phyloP scores from a whole-genome alignment of 2,113 vertebrate species.

The Lophura nycthemera region DNA sequence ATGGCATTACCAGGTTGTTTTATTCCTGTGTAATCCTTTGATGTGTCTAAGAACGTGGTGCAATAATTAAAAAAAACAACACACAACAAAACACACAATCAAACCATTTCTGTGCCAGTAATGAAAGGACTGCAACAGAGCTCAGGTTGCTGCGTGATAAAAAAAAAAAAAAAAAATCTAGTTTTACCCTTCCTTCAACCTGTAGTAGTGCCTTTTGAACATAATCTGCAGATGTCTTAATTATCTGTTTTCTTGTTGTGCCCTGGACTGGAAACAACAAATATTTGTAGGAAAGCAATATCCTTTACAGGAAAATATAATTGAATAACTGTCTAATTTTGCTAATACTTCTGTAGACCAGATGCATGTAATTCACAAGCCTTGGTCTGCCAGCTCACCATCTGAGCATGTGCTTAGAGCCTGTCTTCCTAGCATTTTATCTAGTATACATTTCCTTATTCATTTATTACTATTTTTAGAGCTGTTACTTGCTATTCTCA shows the following conservation, averaged over 20 bases:
- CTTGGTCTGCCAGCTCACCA: fast-evolving
- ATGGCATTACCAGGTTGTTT: neutral
- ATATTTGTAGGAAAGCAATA: neutral
- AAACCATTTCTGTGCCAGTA: neutral
- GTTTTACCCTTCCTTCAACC: neutral
- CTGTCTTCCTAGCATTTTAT: neutral
- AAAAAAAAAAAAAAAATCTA: slow-evolving; percentile 4
- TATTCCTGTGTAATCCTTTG: neutral
- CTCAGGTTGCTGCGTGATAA: neutral
- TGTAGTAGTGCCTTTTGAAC: neutral
- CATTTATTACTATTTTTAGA: neutral
- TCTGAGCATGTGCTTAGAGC: fast-evolving
- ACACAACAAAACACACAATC: no score
- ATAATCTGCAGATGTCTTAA: neutral
- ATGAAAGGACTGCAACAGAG: neutral
- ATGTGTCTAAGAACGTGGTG: neutral
- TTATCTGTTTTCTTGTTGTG: neutral
- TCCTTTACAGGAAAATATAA: neutral
- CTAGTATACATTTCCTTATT: neutral
- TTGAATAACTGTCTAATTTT: neutral
- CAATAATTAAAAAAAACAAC: neutral
- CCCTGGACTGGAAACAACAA: neutral
- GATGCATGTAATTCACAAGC: fast-evolving
- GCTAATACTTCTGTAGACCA: neutral
- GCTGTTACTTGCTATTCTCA: neutral